Conservation (phyloP, 2,888 invertebrate species). For the Cremastinae sp. region DNA sequence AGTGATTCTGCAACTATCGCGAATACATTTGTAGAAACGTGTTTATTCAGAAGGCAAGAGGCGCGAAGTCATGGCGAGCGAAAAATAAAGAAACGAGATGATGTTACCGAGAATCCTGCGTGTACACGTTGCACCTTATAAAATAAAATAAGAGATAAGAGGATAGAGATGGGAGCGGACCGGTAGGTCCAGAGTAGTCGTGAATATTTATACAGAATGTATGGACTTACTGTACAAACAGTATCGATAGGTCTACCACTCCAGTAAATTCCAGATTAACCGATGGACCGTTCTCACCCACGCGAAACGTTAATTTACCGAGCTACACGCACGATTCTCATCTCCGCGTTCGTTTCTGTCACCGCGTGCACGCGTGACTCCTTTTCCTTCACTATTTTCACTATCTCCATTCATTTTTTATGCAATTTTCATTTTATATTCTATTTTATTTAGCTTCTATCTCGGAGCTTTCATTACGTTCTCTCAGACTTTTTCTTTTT, state of each 20-base stretch:
- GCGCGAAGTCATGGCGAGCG: slow-evolving; percentile 1
- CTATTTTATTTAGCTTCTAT: too few relatives aligned
- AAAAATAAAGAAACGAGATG: background rate
- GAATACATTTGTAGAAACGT: slow-evolving; percentile 18
- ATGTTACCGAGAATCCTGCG: slow-evolving; percentile 4
- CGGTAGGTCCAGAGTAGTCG: slow-evolving; percentile 45
- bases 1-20: background rate
- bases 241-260: slow-evolving; percentile 59
- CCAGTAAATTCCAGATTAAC: slow-evolving; percentile 56
- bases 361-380: slow-evolving; percentile 35
- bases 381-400: slow-evolving; percentile 41
- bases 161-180: slow-evolving; percentile 27
- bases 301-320: slow-evolving; percentile 63
- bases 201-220: slow-evolving; percentile 34
- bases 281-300: slow-evolving; percentile 61
- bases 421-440: slow-evolving; percentile 4
- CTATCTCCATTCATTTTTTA: slow-evolving; percentile 52
- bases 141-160: slow-evolving; percentile 30
- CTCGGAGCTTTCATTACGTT: too few relatives aligned
- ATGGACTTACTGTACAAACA: slow-evolving; percentile 45
- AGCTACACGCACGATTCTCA: slow-evolving; percentile 44
- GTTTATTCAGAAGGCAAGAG: slow-evolving; percentile 18
- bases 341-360: slow-evolving; percentile 19
- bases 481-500: too few relatives aligned
- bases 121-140: slow-evolving; percentile 21